These are phyloP conservation scores for Acomys russatus DNA, from an alignment of 2,797 vertebrate genomes.

Conservation along the genomic window DNA sequence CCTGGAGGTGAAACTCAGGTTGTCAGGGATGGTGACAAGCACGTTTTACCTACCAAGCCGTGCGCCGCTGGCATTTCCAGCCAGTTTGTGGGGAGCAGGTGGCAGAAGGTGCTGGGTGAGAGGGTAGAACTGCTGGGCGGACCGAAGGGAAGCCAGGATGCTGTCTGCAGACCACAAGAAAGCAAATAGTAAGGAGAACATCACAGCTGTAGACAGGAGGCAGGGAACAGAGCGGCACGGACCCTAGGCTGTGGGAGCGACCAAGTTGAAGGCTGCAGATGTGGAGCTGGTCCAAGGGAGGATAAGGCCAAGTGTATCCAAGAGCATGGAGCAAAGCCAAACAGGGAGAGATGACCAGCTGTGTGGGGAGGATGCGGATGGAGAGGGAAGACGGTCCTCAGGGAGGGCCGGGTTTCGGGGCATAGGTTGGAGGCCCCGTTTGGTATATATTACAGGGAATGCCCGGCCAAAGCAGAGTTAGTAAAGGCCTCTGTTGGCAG, in stretches of 20 bases:
- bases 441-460: neutral
- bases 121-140: neutral
- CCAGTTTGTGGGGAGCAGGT: fast-evolving
- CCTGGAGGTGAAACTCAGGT: neutral
- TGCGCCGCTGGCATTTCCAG: neutral
- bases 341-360: neutral
- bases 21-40: too few relatives aligned
- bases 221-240: neutral
- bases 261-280: neutral
- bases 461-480: neutral
- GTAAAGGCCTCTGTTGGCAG: neutral
- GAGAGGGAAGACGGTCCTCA: neutral
- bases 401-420: neutral
- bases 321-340: neutral
- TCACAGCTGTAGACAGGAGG: neutral
- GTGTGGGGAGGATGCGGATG: neutral
- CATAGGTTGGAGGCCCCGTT: neutral
- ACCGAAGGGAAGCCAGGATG: fast-evolving
- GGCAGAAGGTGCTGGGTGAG: neutral
- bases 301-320: neutral
- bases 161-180: neutral
- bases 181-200: neutral
- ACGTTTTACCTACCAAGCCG: neutral
- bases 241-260: neutral
- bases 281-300: neutral